phyloP scores from a whole-genome alignment of 23 tunicate genomes.

The Styela clava region DNA sequence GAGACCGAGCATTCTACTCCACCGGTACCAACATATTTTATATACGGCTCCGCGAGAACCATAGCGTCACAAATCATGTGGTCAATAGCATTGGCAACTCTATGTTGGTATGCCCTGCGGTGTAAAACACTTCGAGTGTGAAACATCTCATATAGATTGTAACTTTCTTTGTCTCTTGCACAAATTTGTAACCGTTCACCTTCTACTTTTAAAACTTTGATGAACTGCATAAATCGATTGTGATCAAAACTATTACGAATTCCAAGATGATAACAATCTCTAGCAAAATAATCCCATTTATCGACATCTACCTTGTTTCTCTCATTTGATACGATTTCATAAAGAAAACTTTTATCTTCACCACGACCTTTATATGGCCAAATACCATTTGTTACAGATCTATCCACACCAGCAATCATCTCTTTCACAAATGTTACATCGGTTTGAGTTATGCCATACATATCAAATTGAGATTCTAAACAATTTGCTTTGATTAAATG shows the following conservation, averaged over 20 bases:
- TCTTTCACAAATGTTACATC: slow-evolving; percentile 63
- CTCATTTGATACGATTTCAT: slow-evolving; percentile 85
- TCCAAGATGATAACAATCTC: slow-evolving; percentile 87
- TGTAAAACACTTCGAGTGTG: slow-evolving; percentile 65
- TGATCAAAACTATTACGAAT: slow-evolving; percentile 82
- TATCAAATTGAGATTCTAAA: not conserved
- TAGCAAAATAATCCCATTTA: slow-evolving; percentile 95
- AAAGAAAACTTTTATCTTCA: slow-evolving; percentile 63
- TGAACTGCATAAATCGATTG: slow-evolving; percentile 41
- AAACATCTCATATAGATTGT: slow-evolving; percentile 69
- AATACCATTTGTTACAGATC: not conserved
- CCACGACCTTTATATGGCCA: slow-evolving; percentile 30
- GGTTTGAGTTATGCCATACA: slow-evolving; percentile 9
- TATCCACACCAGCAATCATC: slow-evolving; percentile 42
- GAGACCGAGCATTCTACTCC: slow-evolving; percentile 21
- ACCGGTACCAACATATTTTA: not conserved
- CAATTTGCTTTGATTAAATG: slow-evolving; percentile 55
- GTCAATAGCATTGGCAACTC: slow-evolving; percentile 46
- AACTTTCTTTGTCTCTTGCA: slow-evolving; percentile 71
- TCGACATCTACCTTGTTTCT: slow-evolving; percentile 88
- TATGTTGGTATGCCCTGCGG: slow-evolving; percentile 66
- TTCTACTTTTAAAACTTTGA: slow-evolving; percentile 46
- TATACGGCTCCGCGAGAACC: slow-evolving; percentile 41
- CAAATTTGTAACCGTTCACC: slow-evolving; percentile 56
- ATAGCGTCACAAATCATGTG: slow-evolving; percentile 82